phyloP scores from a whole-genome alignment of 2,113 vertebrate genomes.

The Rattus norvegicus region DNA sequence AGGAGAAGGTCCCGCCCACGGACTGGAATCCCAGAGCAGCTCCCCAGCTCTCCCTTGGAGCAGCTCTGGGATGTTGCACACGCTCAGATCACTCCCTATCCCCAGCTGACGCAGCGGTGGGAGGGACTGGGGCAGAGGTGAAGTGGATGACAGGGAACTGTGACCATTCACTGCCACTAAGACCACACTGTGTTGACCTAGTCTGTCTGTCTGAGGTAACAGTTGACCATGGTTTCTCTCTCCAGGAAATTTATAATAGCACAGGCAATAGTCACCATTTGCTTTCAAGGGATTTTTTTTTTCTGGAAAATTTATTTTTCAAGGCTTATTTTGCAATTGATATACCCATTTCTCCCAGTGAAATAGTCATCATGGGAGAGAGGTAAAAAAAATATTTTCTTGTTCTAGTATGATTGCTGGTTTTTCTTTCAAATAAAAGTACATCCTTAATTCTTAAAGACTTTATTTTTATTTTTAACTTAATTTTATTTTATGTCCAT shows the following conservation, averaged over 20 bases:
- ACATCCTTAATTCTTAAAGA: background rate
- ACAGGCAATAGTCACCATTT: background rate
- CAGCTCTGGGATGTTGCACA: background rate
- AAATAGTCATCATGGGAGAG: background rate
- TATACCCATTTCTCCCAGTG: constrained; percentile 5
- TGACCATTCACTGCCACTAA: background rate
- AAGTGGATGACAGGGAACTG: background rate
- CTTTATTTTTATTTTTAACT: background rate
- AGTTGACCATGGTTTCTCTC: background rate
- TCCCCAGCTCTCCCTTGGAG: background rate
- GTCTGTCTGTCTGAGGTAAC: rapidly evolving
- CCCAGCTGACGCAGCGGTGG: background rate
- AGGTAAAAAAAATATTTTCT: background rate
- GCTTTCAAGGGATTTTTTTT: background rate
- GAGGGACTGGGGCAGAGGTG: background rate
- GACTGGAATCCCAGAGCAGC: background rate
- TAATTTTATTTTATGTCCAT: background rate
- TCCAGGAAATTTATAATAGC: background rate
- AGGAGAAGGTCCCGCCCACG: background rate
- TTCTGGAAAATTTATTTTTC: background rate
- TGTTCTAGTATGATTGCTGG: background rate
- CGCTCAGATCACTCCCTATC: background rate
- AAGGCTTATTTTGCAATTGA: constrained; percentile 15
- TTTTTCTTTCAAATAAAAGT: constrained; percentile 37
- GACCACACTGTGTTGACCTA: rapidly evolving